phyloP scores from a whole-genome alignment of 1,140 invertebrate species.

The Aphelenchoides avenae region DNA sequence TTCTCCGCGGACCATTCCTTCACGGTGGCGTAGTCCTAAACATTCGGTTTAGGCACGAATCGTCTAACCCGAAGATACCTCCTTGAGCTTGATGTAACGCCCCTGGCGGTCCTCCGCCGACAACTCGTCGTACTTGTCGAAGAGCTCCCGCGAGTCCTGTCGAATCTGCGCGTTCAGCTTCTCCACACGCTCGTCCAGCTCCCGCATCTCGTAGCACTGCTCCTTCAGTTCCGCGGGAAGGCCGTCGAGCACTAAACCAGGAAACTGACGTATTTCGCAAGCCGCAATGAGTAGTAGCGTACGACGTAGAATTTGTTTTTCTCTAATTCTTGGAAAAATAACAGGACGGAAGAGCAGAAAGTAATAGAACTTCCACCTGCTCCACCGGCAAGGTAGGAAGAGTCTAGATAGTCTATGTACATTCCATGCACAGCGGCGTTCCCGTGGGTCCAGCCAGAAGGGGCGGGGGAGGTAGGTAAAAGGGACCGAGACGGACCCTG shows the following conservation, averaged over 20 bases:
- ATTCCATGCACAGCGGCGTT: too few species aligned
- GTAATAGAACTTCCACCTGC: too few species aligned
- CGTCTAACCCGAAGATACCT: too few species aligned
- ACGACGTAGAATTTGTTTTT: slow-evolving; percentile 6
- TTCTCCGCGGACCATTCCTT: slow-evolving; percentile 20
- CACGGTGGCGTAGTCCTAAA: slow-evolving; percentile 29
- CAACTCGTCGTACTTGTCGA: slow-evolving; percentile 14
- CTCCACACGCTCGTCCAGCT: slow-evolving; percentile 21
- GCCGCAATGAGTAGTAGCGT: too few species aligned
- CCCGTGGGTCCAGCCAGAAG: too few species aligned
- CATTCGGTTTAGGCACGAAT: too few species aligned
- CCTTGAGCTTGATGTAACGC: not conserved
- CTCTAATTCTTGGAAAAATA: not conserved
- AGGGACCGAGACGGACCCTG: too few species aligned
- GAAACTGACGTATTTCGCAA: too few species aligned
- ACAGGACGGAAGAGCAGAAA: too few species aligned
- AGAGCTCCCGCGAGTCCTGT: slow-evolving; percentile 19
- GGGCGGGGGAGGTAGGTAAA: too few species aligned
- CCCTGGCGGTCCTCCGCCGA: not conserved
- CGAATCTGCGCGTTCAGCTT: slow-evolving; percentile 12
- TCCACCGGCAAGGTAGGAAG: too few species aligned
- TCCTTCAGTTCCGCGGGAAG: slow-evolving; percentile 24
- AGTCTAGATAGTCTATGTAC: too few species aligned
- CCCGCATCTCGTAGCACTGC: slow-evolving; percentile 24
- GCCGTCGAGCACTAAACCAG: slow-evolving; percentile 24